A percentile compares a stretch with the other conserved stretches of the same genome.
These are phyloP conservation scores for Meta bourneti DNA, from an alignment of 2,888 invertebrate genomes.

Conservation along the genomic window DNA sequence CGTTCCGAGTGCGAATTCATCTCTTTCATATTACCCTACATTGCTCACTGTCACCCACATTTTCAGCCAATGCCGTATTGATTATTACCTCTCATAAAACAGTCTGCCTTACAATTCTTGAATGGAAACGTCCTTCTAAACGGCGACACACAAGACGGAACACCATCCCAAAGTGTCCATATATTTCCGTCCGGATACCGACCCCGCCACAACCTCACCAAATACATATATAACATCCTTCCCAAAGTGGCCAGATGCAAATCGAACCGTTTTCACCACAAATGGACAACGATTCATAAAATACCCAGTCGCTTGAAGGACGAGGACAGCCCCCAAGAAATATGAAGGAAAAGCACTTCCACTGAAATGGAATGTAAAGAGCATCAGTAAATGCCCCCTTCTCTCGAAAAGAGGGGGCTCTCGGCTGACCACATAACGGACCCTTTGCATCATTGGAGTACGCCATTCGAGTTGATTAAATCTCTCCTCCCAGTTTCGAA, in stretches of 20 bases:
- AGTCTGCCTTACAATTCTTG: too few relatives aligned
- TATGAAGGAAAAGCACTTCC: constrained; percentile 61
- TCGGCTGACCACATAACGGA: constrained; percentile 67
- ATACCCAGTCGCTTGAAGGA: background rate
- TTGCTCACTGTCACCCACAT: too few relatives aligned
- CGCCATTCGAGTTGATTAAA: constrained; percentile 71
- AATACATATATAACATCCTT: too few relatives aligned
- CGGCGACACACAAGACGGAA: too few relatives aligned
- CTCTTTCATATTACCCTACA: too few relatives aligned
- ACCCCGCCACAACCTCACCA: too few relatives aligned
- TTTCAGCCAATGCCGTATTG: too few relatives aligned
- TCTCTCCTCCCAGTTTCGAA: constrained; percentile 40
- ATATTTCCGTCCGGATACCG: too few relatives aligned
- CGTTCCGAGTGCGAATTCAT: too few relatives aligned
- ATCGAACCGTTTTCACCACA: background rate
- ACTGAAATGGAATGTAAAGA: constrained; percentile 26
- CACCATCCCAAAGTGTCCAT: too few relatives aligned
- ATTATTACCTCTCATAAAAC: too few relatives aligned
- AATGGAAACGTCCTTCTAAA: too few relatives aligned
- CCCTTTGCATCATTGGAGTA: constrained; percentile 69
- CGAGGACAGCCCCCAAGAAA: constrained; percentile 37
- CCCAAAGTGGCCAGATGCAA: background rate
- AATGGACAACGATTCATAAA: constrained; percentile 66
- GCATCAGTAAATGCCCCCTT: constrained; percentile 53
- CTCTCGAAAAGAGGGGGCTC: constrained; percentile 13